Base-by-base conservation (phyloP, 1,140 invertebrate species). In the Kradibia gibbosae region DNA sequence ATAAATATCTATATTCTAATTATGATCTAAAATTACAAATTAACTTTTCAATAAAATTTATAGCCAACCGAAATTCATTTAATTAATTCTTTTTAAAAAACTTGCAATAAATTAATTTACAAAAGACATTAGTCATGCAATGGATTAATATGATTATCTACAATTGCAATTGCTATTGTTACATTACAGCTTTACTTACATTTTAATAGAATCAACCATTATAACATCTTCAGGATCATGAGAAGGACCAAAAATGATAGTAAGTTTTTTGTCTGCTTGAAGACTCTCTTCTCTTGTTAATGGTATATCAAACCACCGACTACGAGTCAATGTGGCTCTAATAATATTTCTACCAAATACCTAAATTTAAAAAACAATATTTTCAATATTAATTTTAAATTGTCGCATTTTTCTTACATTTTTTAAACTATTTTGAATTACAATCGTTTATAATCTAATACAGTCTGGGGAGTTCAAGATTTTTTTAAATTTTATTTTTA, bases 221-320 rank as follows among this genome's bases (percentile, higher is more conserved):
- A 96, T 98, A 2, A 99, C 95, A 83, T 95, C 94, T 84, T 96
- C 96, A 0, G 96, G 94, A 92, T 99, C 97, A 88, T 95, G 94
- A 45, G 97, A 98, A 3, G 97, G 94, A 78, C 97, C 97, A 92
- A 99, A 98, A 55, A 94, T 94, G n/a, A 99, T 94, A 1, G 93
- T 94, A 1, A 99, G 89, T 86, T 98, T 97, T 91, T 98, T 98
- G 88, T 99, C 98, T 28, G 97, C 97, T 85, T 96, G 95, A 4
- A 99, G 90, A 72, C 97, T 98, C 92, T 99, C 98, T 87, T 99
- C 98, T 81, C 97, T 92, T 0, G 97, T 98, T 57, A 99, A 93
- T 0, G 98, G 98, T 80, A 99, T 94, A 89, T 99, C 98, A 89
- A 97, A 99, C 98, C 98, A 99, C 20, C 98, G 94, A 83, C 95